Conservation (phyloP, 2,113 vertebrate genomes). For the Parotia lawesii region DNA sequence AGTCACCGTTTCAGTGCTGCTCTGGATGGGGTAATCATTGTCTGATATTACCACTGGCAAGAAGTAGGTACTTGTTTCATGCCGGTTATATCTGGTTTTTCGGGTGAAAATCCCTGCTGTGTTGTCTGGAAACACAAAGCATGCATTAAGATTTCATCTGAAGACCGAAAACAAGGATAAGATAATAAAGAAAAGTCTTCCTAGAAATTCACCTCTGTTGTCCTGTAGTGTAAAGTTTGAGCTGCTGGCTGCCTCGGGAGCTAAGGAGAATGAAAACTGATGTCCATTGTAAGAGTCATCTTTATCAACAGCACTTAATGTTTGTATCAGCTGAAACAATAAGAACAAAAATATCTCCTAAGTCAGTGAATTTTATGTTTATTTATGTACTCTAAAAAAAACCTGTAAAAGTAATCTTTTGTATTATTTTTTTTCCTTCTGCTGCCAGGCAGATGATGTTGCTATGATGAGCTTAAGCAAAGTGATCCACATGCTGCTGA, state of each 20-base stretch:
- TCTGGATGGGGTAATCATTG: conserved; percentile 86
- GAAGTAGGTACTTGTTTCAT: conserved; percentile 85
- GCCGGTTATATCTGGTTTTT: conserved; percentile 84
- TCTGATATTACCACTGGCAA: conserved; percentile 93
- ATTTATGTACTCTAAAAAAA: neutral
- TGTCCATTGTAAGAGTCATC: conserved; percentile 88
- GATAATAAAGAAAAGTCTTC: neutral
- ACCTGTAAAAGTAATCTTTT: neutral
- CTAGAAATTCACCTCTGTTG: conserved; percentile 85
- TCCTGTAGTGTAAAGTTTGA: conserved; percentile 93
- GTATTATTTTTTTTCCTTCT: neutral
- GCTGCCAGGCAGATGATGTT: neutral
- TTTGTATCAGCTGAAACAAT: conserved; percentile 87
- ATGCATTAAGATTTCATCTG: neutral
- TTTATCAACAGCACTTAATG: conserved; percentile 87
- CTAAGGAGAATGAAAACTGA: conserved; percentile 87
- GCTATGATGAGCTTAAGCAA: neutral
- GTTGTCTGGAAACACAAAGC: conserved; percentile 83
- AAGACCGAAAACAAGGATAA: neutral
- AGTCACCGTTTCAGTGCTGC: conserved; percentile 92
- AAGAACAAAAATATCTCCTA: conserved; percentile 28
- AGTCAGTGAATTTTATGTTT: neutral
- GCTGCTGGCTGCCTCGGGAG: conserved; percentile 81
- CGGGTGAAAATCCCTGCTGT: conserved; percentile 89
- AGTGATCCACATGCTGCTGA: neutral